These are phyloP conservation scores for Etheostoma perlongum DNA, from an alignment of 2,797 vertebrate genomes.

Conservation along the genomic window DNA sequence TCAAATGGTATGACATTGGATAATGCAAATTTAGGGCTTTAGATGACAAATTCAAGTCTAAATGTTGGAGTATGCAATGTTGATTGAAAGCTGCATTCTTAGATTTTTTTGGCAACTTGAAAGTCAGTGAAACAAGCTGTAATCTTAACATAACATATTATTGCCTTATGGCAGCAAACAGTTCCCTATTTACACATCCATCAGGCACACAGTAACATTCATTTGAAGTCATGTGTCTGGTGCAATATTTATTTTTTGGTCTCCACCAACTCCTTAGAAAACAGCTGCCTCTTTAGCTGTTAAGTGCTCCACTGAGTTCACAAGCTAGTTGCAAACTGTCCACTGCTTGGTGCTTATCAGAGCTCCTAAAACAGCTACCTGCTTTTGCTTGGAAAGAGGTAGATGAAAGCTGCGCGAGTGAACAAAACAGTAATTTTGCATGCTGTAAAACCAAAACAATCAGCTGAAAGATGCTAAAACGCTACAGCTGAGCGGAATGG, in stretches of 20 bases:
- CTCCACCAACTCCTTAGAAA: background rate
- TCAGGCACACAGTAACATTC: background rate
- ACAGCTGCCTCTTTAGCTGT: background rate
- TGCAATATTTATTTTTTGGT: constrained; percentile 1
- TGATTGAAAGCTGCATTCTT: background rate
- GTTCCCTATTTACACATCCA: background rate
- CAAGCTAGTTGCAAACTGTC: background rate
- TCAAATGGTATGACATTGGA: background rate
- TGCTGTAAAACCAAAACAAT: background rate
- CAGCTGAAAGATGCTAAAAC: background rate
- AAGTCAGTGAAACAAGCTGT: background rate
- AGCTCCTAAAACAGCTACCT: background rate
- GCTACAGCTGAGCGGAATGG: background rate
- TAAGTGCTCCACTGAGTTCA: background rate
- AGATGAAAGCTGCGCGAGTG: background rate
- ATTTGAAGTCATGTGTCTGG: background rate
- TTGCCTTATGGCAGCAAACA: background rate
- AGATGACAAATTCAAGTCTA: background rate
- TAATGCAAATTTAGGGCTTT: background rate
- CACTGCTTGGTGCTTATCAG: background rate
- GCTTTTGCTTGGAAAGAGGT: too few species aligned
- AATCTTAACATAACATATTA: background rate
- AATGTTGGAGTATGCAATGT: background rate
- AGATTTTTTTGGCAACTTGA: background rate
- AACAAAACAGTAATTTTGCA: background rate